phyloP scores from a whole-genome alignment of 2,113 vertebrate genomes.

The Chloroceryle aenea region DNA sequence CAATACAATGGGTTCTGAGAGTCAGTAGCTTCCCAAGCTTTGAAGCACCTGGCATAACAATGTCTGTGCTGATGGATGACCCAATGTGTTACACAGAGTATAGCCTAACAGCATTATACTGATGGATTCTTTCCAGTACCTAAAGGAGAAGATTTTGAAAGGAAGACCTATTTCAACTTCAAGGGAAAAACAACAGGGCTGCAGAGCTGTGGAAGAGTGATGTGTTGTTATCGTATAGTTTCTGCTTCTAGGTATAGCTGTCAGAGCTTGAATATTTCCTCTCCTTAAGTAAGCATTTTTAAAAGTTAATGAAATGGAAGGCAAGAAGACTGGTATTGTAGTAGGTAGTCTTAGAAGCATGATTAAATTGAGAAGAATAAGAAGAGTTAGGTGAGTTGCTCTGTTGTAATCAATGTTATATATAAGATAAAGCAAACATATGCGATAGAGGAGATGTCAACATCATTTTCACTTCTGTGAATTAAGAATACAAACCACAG shows the following conservation, averaged over 20 bases:
- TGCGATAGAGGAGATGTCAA: neutral
- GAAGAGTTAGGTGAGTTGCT: neutral
- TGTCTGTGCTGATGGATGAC: slow-evolving; percentile 47
- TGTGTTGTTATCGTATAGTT: neutral
- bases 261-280: neutral
- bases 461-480: neutral
- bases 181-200: slow-evolving; percentile 21
- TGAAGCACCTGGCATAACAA: slow-evolving; percentile 59
- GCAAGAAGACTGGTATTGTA: neutral
- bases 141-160: slow-evolving; percentile 48
- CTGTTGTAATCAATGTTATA: neutral
- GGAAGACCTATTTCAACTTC: slow-evolving; percentile 21
- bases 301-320: slow-evolving; percentile 36
- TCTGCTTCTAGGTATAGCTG: neutral
- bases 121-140: slow-evolving; percentile 15
- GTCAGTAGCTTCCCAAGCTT: slow-evolving; percentile 30
- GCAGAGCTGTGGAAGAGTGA: slow-evolving; percentile 9
- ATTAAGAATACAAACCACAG: neutral
- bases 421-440: neutral
- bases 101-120: slow-evolving; percentile 1
- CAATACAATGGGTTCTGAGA: slow-evolving; percentile 38
- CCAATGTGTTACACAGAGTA: neutral
- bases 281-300: slow-evolving; percentile 16
- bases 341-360: neutral
- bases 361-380: neutral